Evolutionary conservation across 2,797 vertebrate species (phyloP).

Genomic region (Crocodylus rhombifer): DNA sequence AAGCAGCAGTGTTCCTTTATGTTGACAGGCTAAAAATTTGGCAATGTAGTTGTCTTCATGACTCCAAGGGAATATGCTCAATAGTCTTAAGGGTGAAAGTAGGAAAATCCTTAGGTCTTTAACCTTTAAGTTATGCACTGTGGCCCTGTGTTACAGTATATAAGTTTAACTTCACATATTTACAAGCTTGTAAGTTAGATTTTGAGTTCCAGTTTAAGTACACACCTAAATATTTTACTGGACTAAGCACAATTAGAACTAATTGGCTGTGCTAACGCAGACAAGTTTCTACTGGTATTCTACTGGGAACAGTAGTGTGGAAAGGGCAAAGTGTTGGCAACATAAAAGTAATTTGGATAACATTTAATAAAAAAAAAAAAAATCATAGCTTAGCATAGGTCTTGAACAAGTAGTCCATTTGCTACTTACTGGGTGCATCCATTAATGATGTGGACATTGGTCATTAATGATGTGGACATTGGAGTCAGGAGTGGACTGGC

Average conservation of each 20-base stretch:
- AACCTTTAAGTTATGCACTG: conserved; percentile 2
- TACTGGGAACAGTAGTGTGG: neutral
- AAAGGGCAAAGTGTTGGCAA: neutral
- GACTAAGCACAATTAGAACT: neutral
- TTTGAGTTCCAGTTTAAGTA: conserved; percentile 45
- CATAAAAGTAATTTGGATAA: neutral
- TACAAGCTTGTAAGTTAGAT: neutral
- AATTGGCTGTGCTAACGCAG: neutral
- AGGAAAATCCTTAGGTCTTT: neutral
- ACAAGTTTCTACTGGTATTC: neutral
- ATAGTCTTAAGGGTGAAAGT: neutral
- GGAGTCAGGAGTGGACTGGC: too few relatives aligned
- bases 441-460: too few relatives aligned
- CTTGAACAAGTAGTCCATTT: neutral
- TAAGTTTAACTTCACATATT: conserved; percentile 30
- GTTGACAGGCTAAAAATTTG: neutral
- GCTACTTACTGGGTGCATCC: neutral
- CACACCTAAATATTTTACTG: conserved; percentile 26
- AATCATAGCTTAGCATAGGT: neutral
- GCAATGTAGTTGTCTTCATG: neutral
- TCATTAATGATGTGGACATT: too few relatives aligned
- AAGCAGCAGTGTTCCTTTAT: neutral
- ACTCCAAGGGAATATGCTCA: neutral
- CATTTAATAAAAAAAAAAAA: neutral
- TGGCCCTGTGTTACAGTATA: neutral